Base-by-base conservation (phyloP, 2,797 vertebrate species). In the Podarcis siculus region DNA sequence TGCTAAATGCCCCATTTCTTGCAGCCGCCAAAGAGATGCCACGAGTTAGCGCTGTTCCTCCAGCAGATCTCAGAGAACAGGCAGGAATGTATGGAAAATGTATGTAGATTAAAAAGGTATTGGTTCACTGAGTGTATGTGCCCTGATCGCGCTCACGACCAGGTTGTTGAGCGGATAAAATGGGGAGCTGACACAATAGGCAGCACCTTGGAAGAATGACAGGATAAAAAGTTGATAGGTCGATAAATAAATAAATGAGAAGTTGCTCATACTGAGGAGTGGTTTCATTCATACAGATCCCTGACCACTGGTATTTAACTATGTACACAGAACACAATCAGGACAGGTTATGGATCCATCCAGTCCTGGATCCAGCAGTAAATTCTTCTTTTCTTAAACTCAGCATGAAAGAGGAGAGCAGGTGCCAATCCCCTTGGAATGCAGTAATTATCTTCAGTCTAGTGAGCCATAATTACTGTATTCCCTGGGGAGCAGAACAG, bases 391-490 rank as follows among this genome's bases (percentile, higher is more conserved):
- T 87, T n/a, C 69, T 76, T 67, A 45, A 75, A 66, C 19, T 76
- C 42, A 75, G 58, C 17, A 85, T 73, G 81, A 72, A 27, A 61
- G 84, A 61, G 19, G 80, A 73, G 23, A 32, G 69, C 58, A 89
- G 39, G 12, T 69, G 64, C 69, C 6, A 32, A 86, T 75, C 84
- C 77, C 49, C 42, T 37, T 45, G 23, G 66, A 82, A 92, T 79
- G 64, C 27, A 17, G 80, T 84, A 69, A 71, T 89, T 75, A 69
- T 45, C 82, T 49, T 19, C 76, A 85, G 82, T 73, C 67, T 82
- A 79, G 10, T 82, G 39, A 78, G 49, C 83, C 45, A 76, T 85
- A 87, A 91, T 81, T 84, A 87, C 85, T 81, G 25, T 77, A 55
- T 39, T 86, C 32, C 76, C 71, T 69, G 15, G 67, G 37, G n/a